A percentile compares a stretch with the other conserved stretches of the same genome.
Evolutionary conservation across 2,888 invertebrate species (phyloP).

Genomic region (Plagiodera versicolora): DNA sequence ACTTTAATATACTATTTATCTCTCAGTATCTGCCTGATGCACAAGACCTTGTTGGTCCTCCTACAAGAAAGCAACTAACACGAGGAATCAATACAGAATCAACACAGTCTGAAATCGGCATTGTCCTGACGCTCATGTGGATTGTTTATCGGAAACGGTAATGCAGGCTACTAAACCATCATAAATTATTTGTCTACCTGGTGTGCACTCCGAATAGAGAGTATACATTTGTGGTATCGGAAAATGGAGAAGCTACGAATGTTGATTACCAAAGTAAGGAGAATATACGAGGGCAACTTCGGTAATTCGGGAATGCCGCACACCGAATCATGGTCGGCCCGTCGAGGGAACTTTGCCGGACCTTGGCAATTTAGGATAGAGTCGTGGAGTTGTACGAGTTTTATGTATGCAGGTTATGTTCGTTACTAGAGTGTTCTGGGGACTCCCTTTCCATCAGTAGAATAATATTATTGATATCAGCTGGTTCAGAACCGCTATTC

Average conservation of each 20-base stretch:
- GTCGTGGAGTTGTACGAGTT: not conserved
- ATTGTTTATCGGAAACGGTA: not conserved
- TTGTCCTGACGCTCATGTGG: too few relatives aligned
- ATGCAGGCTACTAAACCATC: not conserved
- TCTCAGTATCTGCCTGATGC: too few relatives aligned
- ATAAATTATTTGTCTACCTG: slow-evolving; percentile 1
- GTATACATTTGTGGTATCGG: not conserved
- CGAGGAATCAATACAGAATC: too few relatives aligned
- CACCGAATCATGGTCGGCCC: not conserved
- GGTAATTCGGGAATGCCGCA: not conserved
- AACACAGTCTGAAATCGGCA: too few relatives aligned
- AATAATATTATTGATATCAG: too few relatives aligned
- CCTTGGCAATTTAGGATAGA: not conserved
- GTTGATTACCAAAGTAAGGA: not conserved
- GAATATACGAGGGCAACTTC: not conserved
- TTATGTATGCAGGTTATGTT: not conserved
- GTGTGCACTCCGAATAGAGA: not conserved
- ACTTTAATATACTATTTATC: too few relatives aligned
- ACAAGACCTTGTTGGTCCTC: too few relatives aligned
- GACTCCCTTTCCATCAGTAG: too few relatives aligned
- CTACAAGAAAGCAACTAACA: too few relatives aligned
- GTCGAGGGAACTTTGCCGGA: not conserved
- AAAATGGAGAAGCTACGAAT: not conserved
- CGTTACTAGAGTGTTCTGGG: too few relatives aligned
- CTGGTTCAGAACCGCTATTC: too few relatives aligned